Evolutionary conservation across 1,140 invertebrate genomes (phyloP).

Genomic region (Amphibalanus amphitrite): DNA sequence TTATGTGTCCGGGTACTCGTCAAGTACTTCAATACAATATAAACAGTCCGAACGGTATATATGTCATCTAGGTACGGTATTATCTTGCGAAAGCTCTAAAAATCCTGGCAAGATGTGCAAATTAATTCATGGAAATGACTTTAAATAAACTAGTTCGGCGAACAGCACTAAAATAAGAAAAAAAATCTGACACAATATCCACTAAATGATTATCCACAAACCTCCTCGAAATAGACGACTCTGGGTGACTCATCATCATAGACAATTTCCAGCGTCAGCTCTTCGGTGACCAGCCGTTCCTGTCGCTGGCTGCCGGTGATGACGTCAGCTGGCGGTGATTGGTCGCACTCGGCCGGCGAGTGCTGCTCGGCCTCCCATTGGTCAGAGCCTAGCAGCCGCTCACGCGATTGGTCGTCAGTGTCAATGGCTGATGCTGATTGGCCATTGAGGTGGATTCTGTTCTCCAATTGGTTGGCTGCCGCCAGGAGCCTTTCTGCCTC

Average conservation of each 20-base stretch:
- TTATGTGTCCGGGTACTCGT: no score
- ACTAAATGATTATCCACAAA: no score
- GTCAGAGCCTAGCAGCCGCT: background rate
- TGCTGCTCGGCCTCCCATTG: background rate
- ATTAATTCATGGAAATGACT: no score
- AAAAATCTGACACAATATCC: no score
- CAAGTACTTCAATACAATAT: no score
- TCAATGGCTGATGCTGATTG: background rate
- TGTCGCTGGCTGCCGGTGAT: no score
- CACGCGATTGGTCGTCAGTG: background rate
- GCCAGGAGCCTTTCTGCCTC: background rate
- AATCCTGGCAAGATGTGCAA: no score
- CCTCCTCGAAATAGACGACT: background rate
- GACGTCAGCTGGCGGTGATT: background rate
- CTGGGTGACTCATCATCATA: background rate
- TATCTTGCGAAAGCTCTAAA: no score
- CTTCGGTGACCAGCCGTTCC: background rate
- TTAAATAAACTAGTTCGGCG: no score
- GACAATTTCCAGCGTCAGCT: background rate
- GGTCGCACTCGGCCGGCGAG: background rate
- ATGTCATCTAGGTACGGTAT: no score
- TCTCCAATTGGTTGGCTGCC: background rate
- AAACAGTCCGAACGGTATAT: no score
- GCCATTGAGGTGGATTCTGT: background rate
- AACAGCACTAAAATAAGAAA: no score